phyloP scores from a whole-genome alignment of 2,797 vertebrate genomes.

The Anguilla anguilla region DNA sequence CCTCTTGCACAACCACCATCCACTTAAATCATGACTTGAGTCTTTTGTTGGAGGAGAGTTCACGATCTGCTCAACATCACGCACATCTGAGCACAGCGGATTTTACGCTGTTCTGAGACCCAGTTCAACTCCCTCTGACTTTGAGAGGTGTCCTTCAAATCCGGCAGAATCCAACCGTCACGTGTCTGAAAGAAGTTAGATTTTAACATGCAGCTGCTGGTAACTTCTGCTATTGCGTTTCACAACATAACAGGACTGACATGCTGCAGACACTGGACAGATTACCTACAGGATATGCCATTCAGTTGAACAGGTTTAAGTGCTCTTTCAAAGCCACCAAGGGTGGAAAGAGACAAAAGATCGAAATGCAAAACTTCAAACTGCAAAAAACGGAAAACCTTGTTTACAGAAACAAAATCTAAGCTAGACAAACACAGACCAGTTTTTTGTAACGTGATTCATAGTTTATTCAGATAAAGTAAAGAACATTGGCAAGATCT shows the following conservation, averaged over 20 bases:
- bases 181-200: not conserved
- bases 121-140: not conserved
- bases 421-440: not conserved
- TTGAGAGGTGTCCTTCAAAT: not conserved
- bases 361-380: not conserved
- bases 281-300: not conserved
- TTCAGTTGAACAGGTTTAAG: not conserved
- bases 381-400: not conserved
- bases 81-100: not conserved
- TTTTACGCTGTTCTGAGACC: not conserved
- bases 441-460: not conserved
- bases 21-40: not conserved
- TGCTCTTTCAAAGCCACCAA: not conserved
- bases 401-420: not conserved
- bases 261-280: not conserved
- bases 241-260: not conserved
- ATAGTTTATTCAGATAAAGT: not conserved
- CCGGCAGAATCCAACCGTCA: not conserved
- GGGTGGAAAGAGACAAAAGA: not conserved
- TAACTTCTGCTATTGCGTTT: not conserved
- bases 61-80: constrained; percentile 12
- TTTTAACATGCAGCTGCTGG: not conserved
- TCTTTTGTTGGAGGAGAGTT: constrained; percentile 17
- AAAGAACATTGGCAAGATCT: not conserved
- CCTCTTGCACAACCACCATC: constrained; percentile 15